Conservation (phyloP, 1,140 invertebrate species). For the Ostrea edulis region DNA sequence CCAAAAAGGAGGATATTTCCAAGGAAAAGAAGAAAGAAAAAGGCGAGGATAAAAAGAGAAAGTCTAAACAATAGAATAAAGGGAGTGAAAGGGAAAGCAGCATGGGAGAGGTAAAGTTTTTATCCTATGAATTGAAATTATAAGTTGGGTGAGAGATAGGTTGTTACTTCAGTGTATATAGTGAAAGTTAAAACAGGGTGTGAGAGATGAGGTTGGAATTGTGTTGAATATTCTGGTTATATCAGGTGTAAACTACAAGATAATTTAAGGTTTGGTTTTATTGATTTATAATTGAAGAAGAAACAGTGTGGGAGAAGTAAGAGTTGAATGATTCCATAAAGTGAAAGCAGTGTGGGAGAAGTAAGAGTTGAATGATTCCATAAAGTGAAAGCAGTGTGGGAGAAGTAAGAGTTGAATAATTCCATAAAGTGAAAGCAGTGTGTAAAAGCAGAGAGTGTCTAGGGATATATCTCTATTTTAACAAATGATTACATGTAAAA, state of each 20-base stretch:
- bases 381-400: background rate
- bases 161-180: background rate
- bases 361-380: no score
- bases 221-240: no score
- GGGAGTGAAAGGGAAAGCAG: slow-evolving; percentile 56
- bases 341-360: background rate
- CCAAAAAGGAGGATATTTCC: slow-evolving; percentile 55
- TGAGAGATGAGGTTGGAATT: background rate
- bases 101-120: slow-evolving; percentile 53
- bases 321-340: background rate
- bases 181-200: background rate
- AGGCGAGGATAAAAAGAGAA: slow-evolving; percentile 46
- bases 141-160: background rate
- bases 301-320: background rate
- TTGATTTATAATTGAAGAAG: background rate
- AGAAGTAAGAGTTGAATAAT: background rate
- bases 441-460: background rate
- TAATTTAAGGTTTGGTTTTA: no score
- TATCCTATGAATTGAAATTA: background rate
- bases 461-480: background rate
- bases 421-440: background rate
- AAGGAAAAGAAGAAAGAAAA: slow-evolving; percentile 52
- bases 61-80: slow-evolving; percentile 40
- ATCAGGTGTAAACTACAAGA: no score
- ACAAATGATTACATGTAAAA: no score